Conservation (phyloP, 2,797 vertebrate species). For the Martes flavigula region DNA sequence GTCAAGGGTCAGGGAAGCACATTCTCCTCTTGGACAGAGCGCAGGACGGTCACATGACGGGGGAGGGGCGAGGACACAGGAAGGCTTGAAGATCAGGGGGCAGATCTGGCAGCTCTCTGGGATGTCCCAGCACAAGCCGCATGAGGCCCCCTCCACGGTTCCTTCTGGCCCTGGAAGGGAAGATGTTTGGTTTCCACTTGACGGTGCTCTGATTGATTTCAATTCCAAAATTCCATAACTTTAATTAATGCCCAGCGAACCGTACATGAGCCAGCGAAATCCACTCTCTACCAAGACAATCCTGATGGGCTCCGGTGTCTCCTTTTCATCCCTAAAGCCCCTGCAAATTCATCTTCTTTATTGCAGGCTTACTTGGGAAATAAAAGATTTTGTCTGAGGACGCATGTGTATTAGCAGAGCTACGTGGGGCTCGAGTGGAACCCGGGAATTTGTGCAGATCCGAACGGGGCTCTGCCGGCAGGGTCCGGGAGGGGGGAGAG, state of each 20-base stretch:
- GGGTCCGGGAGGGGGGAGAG: neutral
- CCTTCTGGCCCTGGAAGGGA: neutral
- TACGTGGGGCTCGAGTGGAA: fast-evolving
- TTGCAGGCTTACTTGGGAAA: neutral
- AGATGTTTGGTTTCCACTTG: neutral
- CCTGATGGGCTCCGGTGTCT: neutral
- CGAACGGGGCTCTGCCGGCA: neutral
- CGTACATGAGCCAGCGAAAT: neutral
- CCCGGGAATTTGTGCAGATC: neutral
- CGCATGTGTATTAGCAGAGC: neutral
- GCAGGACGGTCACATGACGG: neutral
- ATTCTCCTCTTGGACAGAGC: neutral
- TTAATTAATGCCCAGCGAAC: neutral
- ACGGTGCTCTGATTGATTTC: neutral
- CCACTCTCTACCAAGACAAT: neutral
- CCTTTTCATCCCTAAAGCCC: neutral
- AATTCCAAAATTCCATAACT: neutral
- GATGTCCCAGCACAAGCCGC: neutral
- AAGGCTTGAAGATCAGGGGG: too few species aligned
- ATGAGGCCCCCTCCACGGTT: fast-evolving
- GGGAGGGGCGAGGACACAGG: neutral
- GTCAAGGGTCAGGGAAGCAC: neutral
- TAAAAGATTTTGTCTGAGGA: neutral
- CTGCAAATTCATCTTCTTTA: neutral
- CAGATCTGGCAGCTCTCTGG: neutral